Evolutionary conservation across 2,113 vertebrate genomes (phyloP).

Genomic region (Ammodytes dubius): DNA sequence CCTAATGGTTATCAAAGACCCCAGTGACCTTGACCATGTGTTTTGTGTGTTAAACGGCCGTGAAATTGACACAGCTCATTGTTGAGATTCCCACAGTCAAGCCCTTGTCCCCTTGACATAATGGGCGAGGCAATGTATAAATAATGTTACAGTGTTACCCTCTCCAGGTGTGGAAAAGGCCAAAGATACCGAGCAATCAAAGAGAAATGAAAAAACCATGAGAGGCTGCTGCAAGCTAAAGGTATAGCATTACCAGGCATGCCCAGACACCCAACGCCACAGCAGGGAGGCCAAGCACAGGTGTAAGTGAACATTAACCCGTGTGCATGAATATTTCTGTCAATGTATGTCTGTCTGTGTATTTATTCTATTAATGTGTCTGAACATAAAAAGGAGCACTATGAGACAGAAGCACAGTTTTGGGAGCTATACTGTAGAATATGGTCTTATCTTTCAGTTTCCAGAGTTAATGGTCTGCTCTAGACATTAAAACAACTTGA

Average conservation of each 20-base stretch:
- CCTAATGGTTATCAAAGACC: background rate
- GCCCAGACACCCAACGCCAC: conserved; percentile 46
- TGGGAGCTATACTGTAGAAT: background rate
- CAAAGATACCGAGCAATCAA: conserved; percentile 43
- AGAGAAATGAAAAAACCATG: conserved; percentile 52
- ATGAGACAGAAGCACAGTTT: background rate
- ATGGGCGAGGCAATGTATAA: conserved; percentile 23
- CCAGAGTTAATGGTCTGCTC: conserved; percentile 33
- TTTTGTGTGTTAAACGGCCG: conserved; percentile 7
- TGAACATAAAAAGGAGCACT: conserved; percentile 6
- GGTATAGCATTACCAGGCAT: conserved; percentile 48
- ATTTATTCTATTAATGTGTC: conserved; percentile 7
- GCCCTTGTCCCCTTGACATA: conserved; percentile 32
- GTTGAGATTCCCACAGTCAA: conserved; percentile 29
- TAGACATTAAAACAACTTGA: conserved; percentile 31
- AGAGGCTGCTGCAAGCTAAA: conserved; percentile 49
- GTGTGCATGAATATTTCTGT: background rate
- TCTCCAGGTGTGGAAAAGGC: conserved; percentile 45
- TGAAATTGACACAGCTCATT: conserved; percentile 26
- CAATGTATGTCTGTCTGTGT: background rate
- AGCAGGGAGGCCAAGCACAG: conserved; percentile 36
- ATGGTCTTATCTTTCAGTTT: conserved; percentile 13
- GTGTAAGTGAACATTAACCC: conserved; percentile 36
- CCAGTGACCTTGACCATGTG: background rate
- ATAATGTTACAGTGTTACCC: conserved; percentile 28